Conservation (phyloP, 2,888 invertebrate genomes). For the Notodonta dromedarius region DNA sequence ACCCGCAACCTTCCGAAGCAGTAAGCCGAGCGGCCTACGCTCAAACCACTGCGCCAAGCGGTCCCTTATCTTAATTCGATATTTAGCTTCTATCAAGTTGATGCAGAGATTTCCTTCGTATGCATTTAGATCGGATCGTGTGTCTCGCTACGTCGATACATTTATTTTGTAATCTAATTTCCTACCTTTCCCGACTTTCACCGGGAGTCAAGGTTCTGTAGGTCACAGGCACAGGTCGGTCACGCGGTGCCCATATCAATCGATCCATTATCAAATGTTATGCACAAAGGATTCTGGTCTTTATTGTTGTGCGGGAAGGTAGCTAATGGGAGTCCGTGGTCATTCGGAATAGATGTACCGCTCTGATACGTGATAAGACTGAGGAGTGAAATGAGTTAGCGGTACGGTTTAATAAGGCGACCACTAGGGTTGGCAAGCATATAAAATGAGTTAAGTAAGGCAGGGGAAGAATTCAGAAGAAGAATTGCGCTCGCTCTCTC, state of each 20-base stretch:
- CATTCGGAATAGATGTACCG: constrained; percentile 44
- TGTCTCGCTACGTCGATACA: too few species aligned
- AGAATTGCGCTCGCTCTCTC: too few species aligned
- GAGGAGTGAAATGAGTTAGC: constrained; percentile 43
- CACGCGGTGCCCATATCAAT: constrained; percentile 68
- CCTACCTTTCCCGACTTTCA: constrained; percentile 66
- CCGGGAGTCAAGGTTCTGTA: constrained; percentile 69
- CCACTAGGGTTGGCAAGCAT: constrained; percentile 20
- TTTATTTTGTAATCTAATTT: constrained; percentile 33
- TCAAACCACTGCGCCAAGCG: too few species aligned
- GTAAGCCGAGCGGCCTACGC: too few species aligned
- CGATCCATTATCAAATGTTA: constrained; percentile 42
- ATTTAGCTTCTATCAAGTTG: too few species aligned
- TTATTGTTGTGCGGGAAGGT: constrained; percentile 35
- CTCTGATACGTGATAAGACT: constrained; percentile 66
- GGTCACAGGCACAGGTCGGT: constrained; percentile 74
- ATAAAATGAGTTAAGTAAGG: not conserved
- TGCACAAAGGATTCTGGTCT: constrained; percentile 39
- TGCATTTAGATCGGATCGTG: too few species aligned
- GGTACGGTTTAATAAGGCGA: constrained; percentile 36
- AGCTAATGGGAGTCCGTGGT: constrained; percentile 28
- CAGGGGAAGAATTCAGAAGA: too few species aligned
- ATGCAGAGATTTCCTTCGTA: too few species aligned
- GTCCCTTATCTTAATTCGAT: too few species aligned
- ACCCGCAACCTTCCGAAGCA: too few species aligned